These are phyloP conservation scores for Drosophila parthenogenetica DNA, from an alignment of 2,888 invertebrate species.

Conservation along the genomic window DNA sequence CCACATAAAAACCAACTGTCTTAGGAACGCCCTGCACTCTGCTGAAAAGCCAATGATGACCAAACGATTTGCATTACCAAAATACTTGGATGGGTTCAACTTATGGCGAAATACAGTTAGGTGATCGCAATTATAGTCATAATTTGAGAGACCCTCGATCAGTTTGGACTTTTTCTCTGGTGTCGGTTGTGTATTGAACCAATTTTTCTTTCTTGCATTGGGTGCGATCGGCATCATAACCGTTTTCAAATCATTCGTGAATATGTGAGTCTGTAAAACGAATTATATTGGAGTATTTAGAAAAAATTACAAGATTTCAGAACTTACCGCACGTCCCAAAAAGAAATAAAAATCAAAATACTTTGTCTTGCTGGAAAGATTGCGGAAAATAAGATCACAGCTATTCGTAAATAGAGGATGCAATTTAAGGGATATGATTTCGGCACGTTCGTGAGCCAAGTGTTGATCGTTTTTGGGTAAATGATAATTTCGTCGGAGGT, in stretches of 20 bases:
- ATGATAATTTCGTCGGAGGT: conserved; percentile 60
- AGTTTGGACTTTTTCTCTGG: too few relatives aligned
- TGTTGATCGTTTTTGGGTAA: conserved; percentile 42
- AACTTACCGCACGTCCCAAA: conserved; percentile 39
- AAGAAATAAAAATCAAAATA: conserved; percentile 70
- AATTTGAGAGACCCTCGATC: background rate
- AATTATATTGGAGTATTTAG: too few relatives aligned
- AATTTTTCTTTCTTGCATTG: conserved; percentile 46
- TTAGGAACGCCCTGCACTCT: conserved; percentile 74
- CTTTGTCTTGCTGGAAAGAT: conserved; percentile 67
- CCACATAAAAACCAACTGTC: conserved; percentile 75
- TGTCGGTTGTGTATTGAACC: background rate
- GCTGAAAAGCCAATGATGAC: conserved; percentile 79
- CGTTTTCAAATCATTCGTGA: conserved; percentile 67
- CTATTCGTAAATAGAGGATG: conserved; percentile 76
- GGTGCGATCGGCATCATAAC: conserved; percentile 79
- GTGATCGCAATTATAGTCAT: conserved; percentile 51
- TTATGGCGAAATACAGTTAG: conserved; percentile 64
- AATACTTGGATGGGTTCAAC: conserved; percentile 57
- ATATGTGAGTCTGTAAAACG: conserved; percentile 28
- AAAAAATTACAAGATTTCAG: background rate
- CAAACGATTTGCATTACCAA: conserved; percentile 56
- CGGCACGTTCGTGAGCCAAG: conserved; percentile 51
- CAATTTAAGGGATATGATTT: conserved; percentile 72
- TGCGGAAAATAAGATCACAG: conserved; percentile 66